Percentiles rank a stretch among this genome's conserved stretches.
Conservation (phyloP, 2,113 vertebrate genomes). For the Cichladusa arquata region DNA sequence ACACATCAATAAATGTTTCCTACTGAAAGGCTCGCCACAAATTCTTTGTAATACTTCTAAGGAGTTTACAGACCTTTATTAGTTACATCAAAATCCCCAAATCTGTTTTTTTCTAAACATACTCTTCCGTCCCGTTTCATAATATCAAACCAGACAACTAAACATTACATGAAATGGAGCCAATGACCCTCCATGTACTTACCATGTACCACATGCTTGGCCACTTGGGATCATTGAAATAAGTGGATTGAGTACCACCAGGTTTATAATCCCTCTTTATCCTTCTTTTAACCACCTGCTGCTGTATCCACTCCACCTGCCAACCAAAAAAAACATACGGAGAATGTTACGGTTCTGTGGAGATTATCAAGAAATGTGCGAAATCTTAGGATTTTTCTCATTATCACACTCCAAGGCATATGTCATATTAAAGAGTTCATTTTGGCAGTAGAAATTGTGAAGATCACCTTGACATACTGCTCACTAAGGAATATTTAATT, state of each 20-base stretch:
- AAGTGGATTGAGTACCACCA: constrained; percentile 82
- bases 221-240: constrained; percentile 98
- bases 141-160: not conserved
- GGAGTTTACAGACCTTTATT: not conserved
- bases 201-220: constrained; percentile 99
- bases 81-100: not conserved
- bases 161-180: not conserved
- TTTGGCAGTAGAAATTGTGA: not conserved
- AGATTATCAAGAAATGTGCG: constrained; percentile 16
- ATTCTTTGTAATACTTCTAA: not conserved
- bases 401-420: not conserved
- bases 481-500: not conserved
- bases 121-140: not conserved
- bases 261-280: constrained; percentile 95
- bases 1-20: not conserved
- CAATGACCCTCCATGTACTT: constrained; percentile 66
- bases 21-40: not conserved
- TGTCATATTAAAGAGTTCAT: not conserved
- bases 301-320: constrained; percentile 98
- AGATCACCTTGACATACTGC: not conserved
- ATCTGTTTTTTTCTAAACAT: not conserved
- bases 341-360: constrained; percentile 27
- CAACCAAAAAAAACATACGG: constrained; percentile 57
- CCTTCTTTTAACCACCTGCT: constrained; percentile 94
- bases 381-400: constrained; percentile 4